A percentile compares a stretch with the other conserved stretches of the same genome.
These are phyloP conservation scores for Setophaga kirtlandii DNA, from an alignment of 2,113 vertebrate species.

Conservation along the genomic window DNA sequence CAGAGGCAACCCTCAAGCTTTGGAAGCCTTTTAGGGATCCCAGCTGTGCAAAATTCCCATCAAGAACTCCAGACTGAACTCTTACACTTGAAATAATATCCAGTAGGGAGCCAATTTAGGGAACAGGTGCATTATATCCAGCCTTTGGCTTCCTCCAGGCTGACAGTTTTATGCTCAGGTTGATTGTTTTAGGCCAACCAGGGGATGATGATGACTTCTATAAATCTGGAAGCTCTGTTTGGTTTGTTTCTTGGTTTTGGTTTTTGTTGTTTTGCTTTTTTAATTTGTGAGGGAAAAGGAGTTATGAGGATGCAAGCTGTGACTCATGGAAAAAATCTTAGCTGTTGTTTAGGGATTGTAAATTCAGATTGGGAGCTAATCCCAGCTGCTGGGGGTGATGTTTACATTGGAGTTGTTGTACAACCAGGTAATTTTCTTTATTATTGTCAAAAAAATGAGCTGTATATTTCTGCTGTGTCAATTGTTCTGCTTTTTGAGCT, in stretches of 20 bases:
- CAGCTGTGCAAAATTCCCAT: not conserved
- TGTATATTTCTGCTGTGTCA: not conserved
- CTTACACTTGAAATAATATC: not conserved
- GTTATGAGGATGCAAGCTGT: not conserved
- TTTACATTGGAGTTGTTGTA: not conserved
- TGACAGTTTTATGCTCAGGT: not conserved
- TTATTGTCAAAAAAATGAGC: not conserved
- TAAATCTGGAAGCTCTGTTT: not conserved
- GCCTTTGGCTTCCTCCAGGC: not conserved
- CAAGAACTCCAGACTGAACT: not conserved
- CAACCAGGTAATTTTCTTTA: not conserved
- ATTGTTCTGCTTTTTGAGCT: not conserved
- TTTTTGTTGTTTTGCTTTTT: not conserved
- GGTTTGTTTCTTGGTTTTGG: rapidly evolving
- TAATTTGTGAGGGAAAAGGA: not conserved
- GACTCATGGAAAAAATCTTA: not conserved
- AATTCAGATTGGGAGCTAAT: not conserved
- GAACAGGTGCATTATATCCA: not conserved
- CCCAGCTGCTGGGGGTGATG: not conserved
- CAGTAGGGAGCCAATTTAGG: not conserved
- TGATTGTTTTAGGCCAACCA: not conserved
- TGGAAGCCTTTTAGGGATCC: not conserved
- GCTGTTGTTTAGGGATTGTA: not conserved
- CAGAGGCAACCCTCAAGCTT: not conserved
- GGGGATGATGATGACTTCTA: not conserved